These are phyloP conservation scores for Apamea sordens DNA, from an alignment of 2,888 invertebrate species.

Conservation along the genomic window DNA sequence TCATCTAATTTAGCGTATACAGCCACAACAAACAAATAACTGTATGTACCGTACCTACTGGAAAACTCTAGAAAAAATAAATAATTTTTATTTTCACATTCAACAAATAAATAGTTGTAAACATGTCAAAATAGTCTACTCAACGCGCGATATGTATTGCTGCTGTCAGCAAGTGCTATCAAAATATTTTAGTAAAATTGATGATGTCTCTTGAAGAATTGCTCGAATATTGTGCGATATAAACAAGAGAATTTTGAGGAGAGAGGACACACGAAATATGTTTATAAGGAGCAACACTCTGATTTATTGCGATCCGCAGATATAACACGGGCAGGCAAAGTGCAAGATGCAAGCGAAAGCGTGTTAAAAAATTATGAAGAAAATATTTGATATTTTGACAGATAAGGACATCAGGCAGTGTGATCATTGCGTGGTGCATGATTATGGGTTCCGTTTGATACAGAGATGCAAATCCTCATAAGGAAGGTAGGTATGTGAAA, in stretches of 20 bases:
- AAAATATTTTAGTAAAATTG: conserved; percentile 48
- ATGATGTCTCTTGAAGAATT: conserved; percentile 49
- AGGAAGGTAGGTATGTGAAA: background rate
- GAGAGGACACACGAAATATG: conserved; percentile 86
- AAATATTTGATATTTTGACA: background rate
- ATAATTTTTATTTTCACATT: conserved; percentile 19
- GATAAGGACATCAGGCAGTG: background rate
- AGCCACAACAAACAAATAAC: background rate
- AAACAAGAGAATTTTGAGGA: conserved; percentile 82
- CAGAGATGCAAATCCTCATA: background rate
- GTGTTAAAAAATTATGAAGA: background rate
- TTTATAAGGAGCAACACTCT: conserved; percentile 87
- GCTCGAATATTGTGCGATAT: conserved; percentile 68
- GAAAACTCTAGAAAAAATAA: conserved; percentile 31
- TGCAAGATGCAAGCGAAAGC: conserved; percentile 55
- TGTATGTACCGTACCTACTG: background rate
- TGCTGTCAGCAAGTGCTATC: conserved; percentile 41
- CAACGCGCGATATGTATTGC: conserved; percentile 29
- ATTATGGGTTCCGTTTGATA: background rate
- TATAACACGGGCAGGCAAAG: conserved; percentile 70
- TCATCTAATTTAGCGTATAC: background rate
- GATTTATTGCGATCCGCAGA: conserved; percentile 85
- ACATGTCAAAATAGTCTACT: conserved; percentile 31
- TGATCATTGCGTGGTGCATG: background rate
- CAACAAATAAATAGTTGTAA: conserved; percentile 37